These are phyloP conservation scores for Lycia hirtaria DNA, from an alignment of 2,888 invertebrate species.

Conservation along the genomic window DNA sequence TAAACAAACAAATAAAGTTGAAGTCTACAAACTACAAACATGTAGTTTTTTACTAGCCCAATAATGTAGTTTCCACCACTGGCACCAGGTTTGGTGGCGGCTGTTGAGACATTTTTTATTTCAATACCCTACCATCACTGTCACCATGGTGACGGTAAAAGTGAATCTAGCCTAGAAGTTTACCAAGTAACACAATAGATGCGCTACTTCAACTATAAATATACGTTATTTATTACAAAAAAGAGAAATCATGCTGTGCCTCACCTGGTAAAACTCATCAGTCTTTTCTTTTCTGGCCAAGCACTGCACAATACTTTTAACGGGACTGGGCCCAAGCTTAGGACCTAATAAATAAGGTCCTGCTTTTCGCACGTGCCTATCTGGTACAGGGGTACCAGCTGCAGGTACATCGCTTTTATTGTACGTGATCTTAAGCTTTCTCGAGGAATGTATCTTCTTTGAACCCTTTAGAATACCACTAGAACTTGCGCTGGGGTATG, in stretches of 20 bases:
- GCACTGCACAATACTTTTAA: constrained; percentile 91
- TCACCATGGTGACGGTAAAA: not conserved
- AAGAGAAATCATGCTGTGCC: constrained; percentile 56
- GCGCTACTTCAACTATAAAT: not conserved
- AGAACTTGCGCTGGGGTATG: constrained; percentile 65
- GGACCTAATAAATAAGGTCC: constrained; percentile 90
- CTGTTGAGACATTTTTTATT: too few relatives aligned
- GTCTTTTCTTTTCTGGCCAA: constrained; percentile 89
- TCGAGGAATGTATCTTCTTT: constrained; percentile 61
- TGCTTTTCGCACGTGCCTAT: constrained; percentile 85
- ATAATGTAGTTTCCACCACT: too few relatives aligned
- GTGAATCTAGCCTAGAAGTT: too few relatives aligned
- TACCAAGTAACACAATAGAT: not conserved
- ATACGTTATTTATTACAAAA: constrained; percentile 53
- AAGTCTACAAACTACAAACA: too few relatives aligned
- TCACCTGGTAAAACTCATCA: constrained; percentile 88
- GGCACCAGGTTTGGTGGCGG: too few relatives aligned
- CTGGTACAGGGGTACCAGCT: constrained; percentile 81
- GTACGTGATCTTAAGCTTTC: constrained; percentile 62
- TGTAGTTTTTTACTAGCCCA: too few relatives aligned
- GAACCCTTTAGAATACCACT: constrained; percentile 55
- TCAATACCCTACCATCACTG: too few relatives aligned
- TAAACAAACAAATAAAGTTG: too few relatives aligned
- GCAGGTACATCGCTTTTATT: constrained; percentile 74
- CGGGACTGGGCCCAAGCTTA: constrained; percentile 89